Evolutionary conservation across 2,797 vertebrate species (phyloP).

Genomic region (Lemur catta): DNA sequence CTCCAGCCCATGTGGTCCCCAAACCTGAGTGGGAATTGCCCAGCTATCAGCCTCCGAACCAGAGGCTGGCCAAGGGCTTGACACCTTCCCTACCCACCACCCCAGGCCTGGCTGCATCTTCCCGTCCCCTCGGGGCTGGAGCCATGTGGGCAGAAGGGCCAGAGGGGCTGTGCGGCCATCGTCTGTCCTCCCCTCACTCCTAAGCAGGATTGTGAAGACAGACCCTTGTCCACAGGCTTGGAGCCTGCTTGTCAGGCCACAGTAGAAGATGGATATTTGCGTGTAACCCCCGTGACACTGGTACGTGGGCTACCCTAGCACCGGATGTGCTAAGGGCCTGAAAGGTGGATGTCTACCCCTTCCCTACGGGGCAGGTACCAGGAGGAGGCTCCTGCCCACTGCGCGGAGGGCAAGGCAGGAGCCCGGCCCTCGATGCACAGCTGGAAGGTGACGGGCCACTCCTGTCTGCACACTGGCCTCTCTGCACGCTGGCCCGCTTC

Average conservation of each 20-base stretch:
- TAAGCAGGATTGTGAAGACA: background rate
- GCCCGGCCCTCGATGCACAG: background rate
- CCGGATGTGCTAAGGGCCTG: background rate
- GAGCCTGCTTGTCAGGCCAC: background rate
- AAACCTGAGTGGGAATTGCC: background rate
- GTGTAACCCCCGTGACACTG: background rate
- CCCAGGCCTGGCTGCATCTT: background rate
- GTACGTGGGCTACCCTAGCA: background rate
- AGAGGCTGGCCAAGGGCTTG: background rate
- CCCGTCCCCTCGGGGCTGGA: background rate
- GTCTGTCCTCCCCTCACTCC: background rate
- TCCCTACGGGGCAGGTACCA: background rate
- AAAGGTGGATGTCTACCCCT: accelerated
- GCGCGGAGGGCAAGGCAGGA: background rate
- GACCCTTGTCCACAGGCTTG: background rate
- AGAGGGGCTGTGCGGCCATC: accelerated
- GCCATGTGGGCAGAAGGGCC: background rate
- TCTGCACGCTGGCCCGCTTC: accelerated
- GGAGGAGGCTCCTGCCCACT: background rate
- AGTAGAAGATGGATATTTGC: too few relatives aligned
- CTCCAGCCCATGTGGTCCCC: background rate
- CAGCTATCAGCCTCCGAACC: background rate
- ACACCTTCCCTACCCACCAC: background rate
- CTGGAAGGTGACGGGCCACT: accelerated
- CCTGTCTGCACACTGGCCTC: too few relatives aligned